These are phyloP conservation scores for Philhelius pedissequus DNA, from an alignment of 2,888 invertebrate species.

Conservation along the genomic window DNA sequence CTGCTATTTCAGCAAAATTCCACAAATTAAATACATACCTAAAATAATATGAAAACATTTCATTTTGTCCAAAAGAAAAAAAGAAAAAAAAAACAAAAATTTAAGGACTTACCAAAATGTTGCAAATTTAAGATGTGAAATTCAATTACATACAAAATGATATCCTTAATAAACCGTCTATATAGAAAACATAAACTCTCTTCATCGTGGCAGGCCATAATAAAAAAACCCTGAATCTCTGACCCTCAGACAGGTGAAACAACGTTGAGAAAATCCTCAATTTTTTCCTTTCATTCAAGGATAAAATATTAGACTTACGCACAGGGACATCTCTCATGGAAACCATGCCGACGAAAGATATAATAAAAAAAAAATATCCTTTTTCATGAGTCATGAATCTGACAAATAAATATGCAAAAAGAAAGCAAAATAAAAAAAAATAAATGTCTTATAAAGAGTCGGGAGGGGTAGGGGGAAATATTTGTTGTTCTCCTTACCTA, in stretches of 20 bases:
- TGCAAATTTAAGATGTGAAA: not conserved
- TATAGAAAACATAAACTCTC: not conserved
- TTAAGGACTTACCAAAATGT: slow-evolving; percentile 12
- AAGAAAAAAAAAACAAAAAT: not conserved
- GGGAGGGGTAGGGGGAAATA: not conserved
- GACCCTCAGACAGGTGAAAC: slow-evolving; percentile 15
- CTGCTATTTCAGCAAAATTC: not conserved
- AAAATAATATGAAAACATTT: not conserved
- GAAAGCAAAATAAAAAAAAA: not conserved
- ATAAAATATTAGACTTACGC: slow-evolving; percentile 41
- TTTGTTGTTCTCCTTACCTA: not conserved
- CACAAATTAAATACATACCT: not conserved
- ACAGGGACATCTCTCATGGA: slow-evolving; percentile 1
- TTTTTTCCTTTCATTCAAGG: slow-evolving; percentile 5
- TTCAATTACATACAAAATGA: slow-evolving; percentile 37
- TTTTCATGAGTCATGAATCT: slow-evolving; percentile 6
- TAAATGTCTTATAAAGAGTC: slow-evolving; percentile 26
- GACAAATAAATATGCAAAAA: not conserved
- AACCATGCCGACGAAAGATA: not conserved
- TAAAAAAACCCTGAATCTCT: not conserved
- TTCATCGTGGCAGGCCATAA: not conserved
- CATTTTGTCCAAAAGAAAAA: not conserved
- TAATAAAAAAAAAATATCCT: not conserved
- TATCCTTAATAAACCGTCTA: not conserved
- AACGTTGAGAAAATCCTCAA: not conserved